Conservation (phyloP, 1,140 invertebrate genomes). For the Macrocentrus cingulum region DNA sequence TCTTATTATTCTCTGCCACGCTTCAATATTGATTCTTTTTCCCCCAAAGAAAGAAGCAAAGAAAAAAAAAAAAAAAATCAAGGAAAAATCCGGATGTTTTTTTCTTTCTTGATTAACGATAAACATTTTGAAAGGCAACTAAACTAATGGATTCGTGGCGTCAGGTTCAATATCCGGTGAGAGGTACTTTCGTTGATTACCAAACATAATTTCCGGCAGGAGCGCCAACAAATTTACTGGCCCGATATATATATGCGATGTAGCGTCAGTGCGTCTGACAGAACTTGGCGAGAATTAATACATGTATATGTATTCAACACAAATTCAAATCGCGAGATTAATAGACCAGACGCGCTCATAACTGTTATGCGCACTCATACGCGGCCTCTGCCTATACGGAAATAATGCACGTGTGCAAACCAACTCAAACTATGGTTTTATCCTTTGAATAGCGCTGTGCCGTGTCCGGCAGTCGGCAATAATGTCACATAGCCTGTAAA, state of each 20-base stretch:
- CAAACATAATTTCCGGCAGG: conserved; percentile 48
- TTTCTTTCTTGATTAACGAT: too few species aligned
- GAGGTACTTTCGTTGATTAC: conserved; percentile 37
- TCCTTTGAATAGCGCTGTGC: not conserved
- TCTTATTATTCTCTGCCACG: too few species aligned
- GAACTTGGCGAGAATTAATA: conserved; percentile 15
- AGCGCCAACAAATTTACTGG: conserved; percentile 1
- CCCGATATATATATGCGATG: not conserved
- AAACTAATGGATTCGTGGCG: not conserved
- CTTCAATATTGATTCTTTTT: too few species aligned
- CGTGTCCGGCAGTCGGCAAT: not conserved
- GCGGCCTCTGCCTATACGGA: not conserved
- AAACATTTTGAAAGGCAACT: not conserved
- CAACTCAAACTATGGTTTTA: not conserved
- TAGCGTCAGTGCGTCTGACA: conserved; percentile 16
- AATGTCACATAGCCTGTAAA: too few species aligned
- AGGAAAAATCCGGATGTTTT: too few species aligned
- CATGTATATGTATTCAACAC: conserved; percentile 14
- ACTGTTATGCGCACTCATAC: not conserved
- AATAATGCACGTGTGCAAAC: not conserved
- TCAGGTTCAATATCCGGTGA: conserved; percentile 45
- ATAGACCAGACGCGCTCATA: conserved; percentile 12
- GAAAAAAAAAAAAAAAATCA: not conserved
- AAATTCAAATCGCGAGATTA: conserved; percentile 16
- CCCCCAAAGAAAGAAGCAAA: too few species aligned